Conservation (phyloP, 2,888 invertebrate genomes). For the Drosophila cyrtoloma region DNA sequence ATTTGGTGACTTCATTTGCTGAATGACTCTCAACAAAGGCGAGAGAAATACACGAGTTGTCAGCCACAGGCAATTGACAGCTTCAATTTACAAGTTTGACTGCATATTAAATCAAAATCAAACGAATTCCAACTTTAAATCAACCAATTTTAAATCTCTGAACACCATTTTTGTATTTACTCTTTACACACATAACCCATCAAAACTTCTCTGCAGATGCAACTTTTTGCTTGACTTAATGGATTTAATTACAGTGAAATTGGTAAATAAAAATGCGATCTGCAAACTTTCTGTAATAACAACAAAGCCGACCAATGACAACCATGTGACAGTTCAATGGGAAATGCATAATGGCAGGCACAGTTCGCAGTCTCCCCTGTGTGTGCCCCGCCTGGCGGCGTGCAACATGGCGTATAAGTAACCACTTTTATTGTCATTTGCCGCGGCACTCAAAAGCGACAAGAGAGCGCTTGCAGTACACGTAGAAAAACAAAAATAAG, state of each 20-base stretch:
- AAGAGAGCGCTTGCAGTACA: neutral
- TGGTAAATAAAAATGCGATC: constrained; percentile 35
- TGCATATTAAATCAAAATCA: constrained; percentile 24
- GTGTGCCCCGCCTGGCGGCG: constrained; percentile 1
- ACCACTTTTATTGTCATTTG: constrained; percentile 74
- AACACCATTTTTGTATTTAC: neutral
- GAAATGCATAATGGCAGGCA: neutral
- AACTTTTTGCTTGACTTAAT: constrained; percentile 36
- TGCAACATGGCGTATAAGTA: constrained; percentile 75
- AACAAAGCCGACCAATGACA: constrained; percentile 35
- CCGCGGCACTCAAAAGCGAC: constrained; percentile 54
- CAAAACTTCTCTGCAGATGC: constrained; percentile 22
- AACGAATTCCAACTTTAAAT: neutral
- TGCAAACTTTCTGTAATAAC: constrained; percentile 7
- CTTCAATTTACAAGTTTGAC: constrained; percentile 3
- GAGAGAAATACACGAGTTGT: neutral
- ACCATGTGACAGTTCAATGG: constrained; percentile 38
- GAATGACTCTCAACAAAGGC: neutral
- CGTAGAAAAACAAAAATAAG: neutral
- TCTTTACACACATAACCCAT: constrained; percentile 14
- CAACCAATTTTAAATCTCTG: neutral
- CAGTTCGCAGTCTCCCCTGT: constrained; percentile 8
- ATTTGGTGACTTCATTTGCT: neutral
- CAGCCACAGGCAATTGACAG: constrained; percentile 4
- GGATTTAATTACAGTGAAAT: constrained; percentile 44